phyloP scores from a whole-genome alignment of 2,797 vertebrate genomes.

The Aldrovandia affinis region DNA sequence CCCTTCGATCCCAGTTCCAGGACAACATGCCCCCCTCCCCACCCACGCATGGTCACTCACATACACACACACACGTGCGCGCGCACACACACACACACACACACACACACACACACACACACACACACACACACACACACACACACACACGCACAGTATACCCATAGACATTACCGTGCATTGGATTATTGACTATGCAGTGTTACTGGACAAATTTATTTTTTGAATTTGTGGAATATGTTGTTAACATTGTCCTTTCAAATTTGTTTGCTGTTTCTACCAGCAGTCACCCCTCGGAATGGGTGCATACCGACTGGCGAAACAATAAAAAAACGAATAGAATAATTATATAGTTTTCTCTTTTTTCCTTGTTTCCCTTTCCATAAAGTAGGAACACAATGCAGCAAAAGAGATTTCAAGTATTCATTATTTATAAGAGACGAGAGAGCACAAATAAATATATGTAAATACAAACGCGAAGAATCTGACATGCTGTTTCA shows the following conservation, averaged over 20 bases:
- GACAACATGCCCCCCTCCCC: no score
- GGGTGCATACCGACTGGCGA: no score
- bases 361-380: background rate
- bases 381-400: background rate
- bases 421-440: background rate
- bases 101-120: constrained; percentile 41
- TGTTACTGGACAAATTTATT: background rate
- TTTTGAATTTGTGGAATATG: background rate
- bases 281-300: no score
- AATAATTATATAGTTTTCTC: no score
- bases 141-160: constrained; percentile 23
- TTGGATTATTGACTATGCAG: background rate
- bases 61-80: background rate
- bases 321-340: background rate
- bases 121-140: constrained; percentile 45
- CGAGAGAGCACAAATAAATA: background rate
- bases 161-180: background rate
- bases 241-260: background rate
- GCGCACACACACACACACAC: no score
- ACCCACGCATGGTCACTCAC: no score
- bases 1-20: no score
- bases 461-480: background rate
- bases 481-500: background rate
- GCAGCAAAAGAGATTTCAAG: background rate
- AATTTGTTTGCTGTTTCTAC: no score